Evolutionary conservation across 2,888 invertebrate species (phyloP).

Genomic region (Osedax fenrisi): DNA sequence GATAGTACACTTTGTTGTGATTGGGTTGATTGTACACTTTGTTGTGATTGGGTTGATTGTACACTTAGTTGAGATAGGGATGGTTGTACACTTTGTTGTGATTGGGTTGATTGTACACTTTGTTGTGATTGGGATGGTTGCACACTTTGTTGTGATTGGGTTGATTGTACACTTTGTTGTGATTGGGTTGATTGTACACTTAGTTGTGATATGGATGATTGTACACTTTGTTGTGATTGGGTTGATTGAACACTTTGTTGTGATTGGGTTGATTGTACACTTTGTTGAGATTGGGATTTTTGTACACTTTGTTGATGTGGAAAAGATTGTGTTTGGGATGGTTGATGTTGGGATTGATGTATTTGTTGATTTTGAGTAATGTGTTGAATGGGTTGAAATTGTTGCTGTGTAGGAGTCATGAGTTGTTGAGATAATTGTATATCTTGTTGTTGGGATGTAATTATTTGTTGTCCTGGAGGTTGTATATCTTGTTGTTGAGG

Average conservation of each 20-base stretch:
- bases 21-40: not conserved
- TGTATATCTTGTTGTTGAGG: slow-evolving; percentile 12
- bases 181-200: not conserved
- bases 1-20: not conserved
- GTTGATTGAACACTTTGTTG: not conserved
- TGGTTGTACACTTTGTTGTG: not conserved
- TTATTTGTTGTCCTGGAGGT: not conserved
- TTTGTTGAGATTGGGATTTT: not conserved
- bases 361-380: not conserved
- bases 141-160: not conserved
- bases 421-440: slow-evolving; percentile 8
- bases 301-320: not conserved
- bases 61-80: not conserved
- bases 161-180: not conserved
- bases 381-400: slow-evolving; percentile 6
- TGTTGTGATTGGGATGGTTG: not conserved
- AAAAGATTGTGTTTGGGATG: not conserved
- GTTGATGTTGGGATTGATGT: not conserved
- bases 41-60: not conserved
- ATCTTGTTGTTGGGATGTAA: slow-evolving; percentile 7
- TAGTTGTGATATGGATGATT: not conserved
- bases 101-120: not conserved
- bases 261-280: not conserved
- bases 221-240: not conserved
- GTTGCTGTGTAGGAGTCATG: slow-evolving; percentile 12